Evolutionary conservation across 2,113 vertebrate species (phyloP).

Genomic region (Choloepus hoffmanni): DNA sequence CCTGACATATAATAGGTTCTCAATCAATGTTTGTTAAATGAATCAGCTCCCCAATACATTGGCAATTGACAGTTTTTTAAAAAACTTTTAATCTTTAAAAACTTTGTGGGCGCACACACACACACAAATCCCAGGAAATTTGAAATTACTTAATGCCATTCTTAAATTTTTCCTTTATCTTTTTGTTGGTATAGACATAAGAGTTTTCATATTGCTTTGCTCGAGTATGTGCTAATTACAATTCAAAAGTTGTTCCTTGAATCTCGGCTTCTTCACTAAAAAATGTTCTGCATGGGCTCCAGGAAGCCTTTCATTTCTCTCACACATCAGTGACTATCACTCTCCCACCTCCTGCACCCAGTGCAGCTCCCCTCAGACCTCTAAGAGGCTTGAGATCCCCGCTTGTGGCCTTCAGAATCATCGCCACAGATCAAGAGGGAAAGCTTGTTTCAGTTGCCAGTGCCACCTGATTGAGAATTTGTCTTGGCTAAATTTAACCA

Average conservation of each 20-base stretch:
- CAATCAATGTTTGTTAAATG: background rate
- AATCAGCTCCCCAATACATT: background rate
- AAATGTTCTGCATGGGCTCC: background rate
- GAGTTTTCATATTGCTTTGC: background rate
- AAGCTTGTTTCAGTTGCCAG: background rate
- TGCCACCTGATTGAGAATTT: background rate
- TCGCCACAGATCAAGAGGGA: background rate
- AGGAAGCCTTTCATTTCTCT: background rate
- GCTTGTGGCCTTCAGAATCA: background rate
- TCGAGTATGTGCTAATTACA: background rate
- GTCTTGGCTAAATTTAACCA: background rate
- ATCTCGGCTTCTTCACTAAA: background rate
- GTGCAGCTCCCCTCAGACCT: background rate
- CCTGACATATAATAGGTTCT: background rate
- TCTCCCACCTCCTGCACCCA: background rate
- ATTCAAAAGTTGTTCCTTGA: background rate
- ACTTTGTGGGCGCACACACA: background rate
- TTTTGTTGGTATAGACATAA: background rate
- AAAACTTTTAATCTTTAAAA: background rate
- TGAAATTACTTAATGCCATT: background rate
- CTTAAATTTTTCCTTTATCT: background rate
- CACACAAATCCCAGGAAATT: background rate
- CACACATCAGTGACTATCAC: background rate
- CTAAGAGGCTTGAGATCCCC: background rate
- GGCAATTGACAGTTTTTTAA: background rate